A percentile compares a stretch with the other conserved stretches of the same genome.
Conservation (phyloP, 2,113 vertebrate species). For the Bathybates hornii region DNA sequence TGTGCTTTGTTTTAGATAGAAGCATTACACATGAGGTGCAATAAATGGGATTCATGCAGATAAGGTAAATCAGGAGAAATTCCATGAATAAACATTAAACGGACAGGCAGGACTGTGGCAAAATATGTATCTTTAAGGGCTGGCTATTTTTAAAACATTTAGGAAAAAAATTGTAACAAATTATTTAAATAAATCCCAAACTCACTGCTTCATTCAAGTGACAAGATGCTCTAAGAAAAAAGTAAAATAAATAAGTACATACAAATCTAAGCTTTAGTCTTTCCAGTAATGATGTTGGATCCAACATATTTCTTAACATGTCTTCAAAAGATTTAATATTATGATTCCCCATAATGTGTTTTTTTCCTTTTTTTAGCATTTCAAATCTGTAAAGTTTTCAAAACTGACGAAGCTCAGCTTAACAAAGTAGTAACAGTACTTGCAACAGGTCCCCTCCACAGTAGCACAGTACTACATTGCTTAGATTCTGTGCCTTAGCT, state of each 20-base stretch:
- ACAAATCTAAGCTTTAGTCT: not conserved
- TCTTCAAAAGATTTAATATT: not conserved
- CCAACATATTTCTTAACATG: not conserved
- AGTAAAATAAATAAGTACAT: not conserved
- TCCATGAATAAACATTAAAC: not conserved
- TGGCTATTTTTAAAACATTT: not conserved
- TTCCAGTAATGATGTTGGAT: not conserved
- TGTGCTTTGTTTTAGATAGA: not conserved
- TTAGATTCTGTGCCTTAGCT: not conserved
- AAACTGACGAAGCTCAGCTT: not conserved
- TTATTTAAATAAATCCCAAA: not conserved
- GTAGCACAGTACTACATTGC: not conserved
- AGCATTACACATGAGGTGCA: not conserved
- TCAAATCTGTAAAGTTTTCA: rapidly evolving
- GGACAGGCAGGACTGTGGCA: not conserved
- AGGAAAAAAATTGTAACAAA: rapidly evolving
- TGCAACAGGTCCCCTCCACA: not conserved
- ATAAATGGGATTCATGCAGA: no score
- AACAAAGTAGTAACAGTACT: not conserved
- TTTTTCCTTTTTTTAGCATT: not conserved
- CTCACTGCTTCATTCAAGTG: not conserved
- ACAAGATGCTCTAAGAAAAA: not conserved
- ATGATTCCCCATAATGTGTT: not conserved
- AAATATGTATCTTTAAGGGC: not conserved
- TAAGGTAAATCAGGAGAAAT: not conserved